Evolutionary conservation across 2,797 vertebrate species (phyloP).

Genomic region (Momotus momota): DNA sequence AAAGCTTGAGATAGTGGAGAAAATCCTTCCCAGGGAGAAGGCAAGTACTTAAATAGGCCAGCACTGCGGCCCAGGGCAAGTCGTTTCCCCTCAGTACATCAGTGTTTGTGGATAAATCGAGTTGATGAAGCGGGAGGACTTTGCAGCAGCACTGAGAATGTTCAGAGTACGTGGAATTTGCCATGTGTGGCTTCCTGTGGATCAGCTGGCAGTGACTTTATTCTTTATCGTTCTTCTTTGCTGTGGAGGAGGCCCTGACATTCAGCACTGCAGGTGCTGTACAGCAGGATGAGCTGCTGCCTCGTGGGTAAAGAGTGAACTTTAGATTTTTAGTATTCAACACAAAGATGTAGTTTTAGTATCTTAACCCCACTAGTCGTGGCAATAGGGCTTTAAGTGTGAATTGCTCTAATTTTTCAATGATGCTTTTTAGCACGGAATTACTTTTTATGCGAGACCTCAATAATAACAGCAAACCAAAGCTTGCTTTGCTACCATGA

Average conservation of each 20-base stretch:
- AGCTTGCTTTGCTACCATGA: background rate
- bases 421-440: background rate
- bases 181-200: background rate
- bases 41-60: background rate
- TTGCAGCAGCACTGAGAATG: background rate
- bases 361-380: background rate
- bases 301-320: background rate
- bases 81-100: background rate
- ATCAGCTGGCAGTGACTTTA: background rate
- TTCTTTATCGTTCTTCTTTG: background rate
- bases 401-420: background rate
- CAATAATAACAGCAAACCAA: background rate
- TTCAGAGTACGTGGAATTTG: background rate
- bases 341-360: background rate
- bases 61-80: background rate
- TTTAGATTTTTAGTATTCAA: background rate
- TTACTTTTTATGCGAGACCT: background rate
- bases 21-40: background rate
- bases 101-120: background rate
- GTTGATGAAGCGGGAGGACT: background rate
- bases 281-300: background rate
- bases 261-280: background rate
- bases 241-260: background rate
- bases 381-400: background rate
- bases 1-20: background rate